Evolutionary conservation across 2,888 invertebrate genomes (phyloP).

Genomic region (Pandemis corylana): DNA sequence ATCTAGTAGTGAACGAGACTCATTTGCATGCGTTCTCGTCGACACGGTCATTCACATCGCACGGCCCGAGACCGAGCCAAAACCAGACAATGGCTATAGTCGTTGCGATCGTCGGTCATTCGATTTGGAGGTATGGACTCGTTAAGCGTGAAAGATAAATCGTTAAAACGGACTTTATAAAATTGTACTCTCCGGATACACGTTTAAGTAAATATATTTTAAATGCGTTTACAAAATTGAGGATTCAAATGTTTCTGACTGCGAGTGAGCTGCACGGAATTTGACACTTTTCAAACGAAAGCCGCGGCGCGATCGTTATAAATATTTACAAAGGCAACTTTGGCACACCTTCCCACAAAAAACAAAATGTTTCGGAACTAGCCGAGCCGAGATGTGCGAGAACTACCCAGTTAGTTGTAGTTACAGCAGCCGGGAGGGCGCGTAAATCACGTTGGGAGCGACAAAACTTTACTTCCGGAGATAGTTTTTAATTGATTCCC

Average conservation of each 20-base stretch:
- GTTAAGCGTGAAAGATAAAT: slow-evolving; percentile 37
- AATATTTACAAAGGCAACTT: slow-evolving; percentile 9
- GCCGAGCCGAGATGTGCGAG: slow-evolving; percentile 14
- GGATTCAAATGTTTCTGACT: background rate
- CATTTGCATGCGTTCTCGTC: slow-evolving; percentile 48
- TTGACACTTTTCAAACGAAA: background rate
- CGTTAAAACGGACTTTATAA: slow-evolving; percentile 27
- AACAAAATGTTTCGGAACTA: slow-evolving; percentile 25
- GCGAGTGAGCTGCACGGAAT: slow-evolving; percentile 4
- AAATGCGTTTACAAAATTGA: background rate
- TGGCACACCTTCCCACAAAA: slow-evolving; percentile 22
- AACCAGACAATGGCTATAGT: slow-evolving; percentile 39
- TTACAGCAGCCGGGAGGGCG: slow-evolving; percentile 42
- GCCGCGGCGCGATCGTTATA: background rate
- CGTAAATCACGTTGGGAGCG: slow-evolving; percentile 62
- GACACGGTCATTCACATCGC: slow-evolving; percentile 57
- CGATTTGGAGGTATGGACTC: slow-evolving; percentile 35
- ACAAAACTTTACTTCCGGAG: slow-evolving; percentile 57
- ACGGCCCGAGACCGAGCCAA: slow-evolving; percentile 37
- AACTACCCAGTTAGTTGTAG: slow-evolving; percentile 24
- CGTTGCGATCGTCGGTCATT: slow-evolving; percentile 33
- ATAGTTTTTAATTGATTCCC: slow-evolving; percentile 67
- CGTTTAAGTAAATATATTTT: background rate
- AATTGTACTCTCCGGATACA: slow-evolving; percentile 5
- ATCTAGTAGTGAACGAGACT: slow-evolving; percentile 44